Evolutionary conservation across 2,888 invertebrate species (phyloP), one percentile per base, ranked within the genome.

Genomic region (Cheilosia pagana): DNA sequence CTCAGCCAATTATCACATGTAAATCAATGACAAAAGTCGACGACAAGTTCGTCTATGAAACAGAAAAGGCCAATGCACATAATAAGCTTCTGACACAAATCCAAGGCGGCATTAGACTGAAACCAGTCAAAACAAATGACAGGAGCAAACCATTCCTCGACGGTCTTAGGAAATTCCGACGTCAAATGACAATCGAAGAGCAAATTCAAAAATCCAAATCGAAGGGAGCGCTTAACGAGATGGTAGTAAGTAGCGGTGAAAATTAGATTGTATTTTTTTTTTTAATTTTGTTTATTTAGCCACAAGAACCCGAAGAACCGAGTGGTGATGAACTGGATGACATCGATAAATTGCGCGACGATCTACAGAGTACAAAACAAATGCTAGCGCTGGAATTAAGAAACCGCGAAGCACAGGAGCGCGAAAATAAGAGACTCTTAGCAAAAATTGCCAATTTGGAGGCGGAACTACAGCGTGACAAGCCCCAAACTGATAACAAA

Each of bases 281-380:
- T 5, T 14, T 10, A 12, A 5, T 16, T 4, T 25, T 52, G 21
- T 48, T 10, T 45, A 41, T 25, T 25, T 21, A 78, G 77, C 55
- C 76, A 43, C 68, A 76, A 68, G 79, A 87, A 45, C 90, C 93
- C n/a, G 94, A 95, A 88, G 94, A 94, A 88, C 94, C 94, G 71
- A 96, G 95, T 88, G 94, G 94, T 16, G 97, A 97, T 90, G 97
- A 97, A 89, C 94, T 97, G 93, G 97, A 98, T 88, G 98, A 98
- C 89, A 97, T 98, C 88, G 98, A 98, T 89, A 96, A 96, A 90
- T 95, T 97, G 19, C 94, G 97, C 88, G 98, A 98, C 90, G 98
- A 98, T 90, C 94, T 98, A 45, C 97, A 98, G 90, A 97, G 97
- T 77, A 97, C 97, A 7, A 98, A 98, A 91, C 97, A 98, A 92